A percentile compares a stretch with the other conserved stretches of the same genome.
phyloP scores from a whole-genome alignment of 1,140 invertebrate species.

The Eupeodes corollae region DNA sequence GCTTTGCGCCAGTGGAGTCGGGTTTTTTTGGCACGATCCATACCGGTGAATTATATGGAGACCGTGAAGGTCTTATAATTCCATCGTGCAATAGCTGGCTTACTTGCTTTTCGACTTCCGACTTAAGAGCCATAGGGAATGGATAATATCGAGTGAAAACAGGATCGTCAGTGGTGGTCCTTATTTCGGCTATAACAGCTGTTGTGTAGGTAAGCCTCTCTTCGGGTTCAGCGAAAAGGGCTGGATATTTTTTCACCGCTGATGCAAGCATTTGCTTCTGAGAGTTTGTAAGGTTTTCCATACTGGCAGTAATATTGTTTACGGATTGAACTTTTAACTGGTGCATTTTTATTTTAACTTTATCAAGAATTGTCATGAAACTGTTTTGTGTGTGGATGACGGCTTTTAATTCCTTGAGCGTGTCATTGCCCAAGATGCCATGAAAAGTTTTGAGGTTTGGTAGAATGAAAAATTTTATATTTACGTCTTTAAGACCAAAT shows the following conservation, averaged over 20 bases:
- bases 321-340: constrained; percentile 1
- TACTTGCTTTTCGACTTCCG: constrained; percentile 19
- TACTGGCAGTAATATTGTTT: constrained; percentile 4
- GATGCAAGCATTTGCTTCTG: not conserved
- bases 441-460: too few relatives aligned
- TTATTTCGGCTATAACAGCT: not conserved
- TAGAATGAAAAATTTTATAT: constrained; percentile 6
- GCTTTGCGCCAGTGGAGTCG: too few relatives aligned
- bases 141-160: constrained; percentile 6
- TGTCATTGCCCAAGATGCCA: too few relatives aligned
- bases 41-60: too few relatives aligned
- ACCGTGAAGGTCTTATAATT: too few relatives aligned
- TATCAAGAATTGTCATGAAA: constrained; percentile 3
- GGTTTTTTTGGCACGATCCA: too few relatives aligned
- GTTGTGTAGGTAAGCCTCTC: constrained; percentile 6
- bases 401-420: too few relatives aligned
- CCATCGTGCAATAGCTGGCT: constrained; percentile 10
- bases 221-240: constrained; percentile 2
- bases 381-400: not conserved
- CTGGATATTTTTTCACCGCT: not conserved
- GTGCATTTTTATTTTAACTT: not conserved
- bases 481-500: not conserved
- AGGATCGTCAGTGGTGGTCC: not conserved
- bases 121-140: constrained; percentile 6
- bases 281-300: not conserved